Evolutionary conservation across 2,797 vertebrate genomes (phyloP).

Genomic region (Tangara arthus): DNA sequence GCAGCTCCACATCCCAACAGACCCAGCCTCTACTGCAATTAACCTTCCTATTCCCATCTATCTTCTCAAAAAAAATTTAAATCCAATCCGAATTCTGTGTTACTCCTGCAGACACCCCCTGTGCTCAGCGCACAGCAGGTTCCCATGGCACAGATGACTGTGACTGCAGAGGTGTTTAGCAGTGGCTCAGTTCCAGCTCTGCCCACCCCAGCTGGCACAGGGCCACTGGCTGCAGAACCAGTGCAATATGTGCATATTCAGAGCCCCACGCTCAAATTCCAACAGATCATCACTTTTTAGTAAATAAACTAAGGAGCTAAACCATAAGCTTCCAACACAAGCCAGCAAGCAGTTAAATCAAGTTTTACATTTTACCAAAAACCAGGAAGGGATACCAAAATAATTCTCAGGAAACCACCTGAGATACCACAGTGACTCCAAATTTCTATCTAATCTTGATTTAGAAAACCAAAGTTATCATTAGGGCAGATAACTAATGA

Average conservation of each 20-base stretch:
- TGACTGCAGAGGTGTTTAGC: background rate
- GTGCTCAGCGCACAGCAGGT: background rate
- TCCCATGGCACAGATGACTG: background rate
- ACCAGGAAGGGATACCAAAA: background rate
- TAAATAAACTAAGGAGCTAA: background rate
- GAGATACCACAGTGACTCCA: background rate
- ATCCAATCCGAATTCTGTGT: background rate
- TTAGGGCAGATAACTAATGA: background rate
- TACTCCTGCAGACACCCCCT: background rate
- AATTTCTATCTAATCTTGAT: background rate
- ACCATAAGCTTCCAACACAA: background rate
- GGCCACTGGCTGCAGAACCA: background rate
- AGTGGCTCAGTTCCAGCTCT: background rate
- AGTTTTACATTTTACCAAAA: background rate
- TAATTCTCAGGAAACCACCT: background rate
- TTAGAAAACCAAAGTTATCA: background rate
- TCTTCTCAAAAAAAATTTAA: background rate
- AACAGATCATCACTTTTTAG: background rate
- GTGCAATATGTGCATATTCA: accelerated
- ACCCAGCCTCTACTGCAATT: background rate
- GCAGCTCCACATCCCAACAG: background rate
- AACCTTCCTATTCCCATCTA: background rate
- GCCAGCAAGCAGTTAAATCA: background rate
- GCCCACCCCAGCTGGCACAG: background rate
- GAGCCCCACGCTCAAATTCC: background rate